A percentile compares a stretch with the other conserved stretches of the same genome.
Conservation (phyloP, 2,797 vertebrate species). For the Moxostoma hubbsi region DNA sequence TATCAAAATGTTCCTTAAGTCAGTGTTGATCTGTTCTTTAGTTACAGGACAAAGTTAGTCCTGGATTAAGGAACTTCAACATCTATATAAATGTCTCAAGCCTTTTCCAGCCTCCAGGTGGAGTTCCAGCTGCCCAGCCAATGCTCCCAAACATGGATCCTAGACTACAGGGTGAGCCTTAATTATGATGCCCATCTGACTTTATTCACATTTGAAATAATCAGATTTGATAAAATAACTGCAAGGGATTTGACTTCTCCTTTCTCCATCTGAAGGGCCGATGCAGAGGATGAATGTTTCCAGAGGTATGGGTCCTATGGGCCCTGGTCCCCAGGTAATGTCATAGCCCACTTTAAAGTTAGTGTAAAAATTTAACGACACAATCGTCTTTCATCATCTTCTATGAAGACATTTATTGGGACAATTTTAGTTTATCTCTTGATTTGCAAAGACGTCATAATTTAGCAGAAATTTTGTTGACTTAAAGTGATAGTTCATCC, state of each 20-base stretch:
- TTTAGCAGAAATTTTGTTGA: too few species aligned
- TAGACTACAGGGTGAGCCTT: constrained; percentile 90
- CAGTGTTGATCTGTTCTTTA: background rate
- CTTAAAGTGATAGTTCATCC: too few species aligned
- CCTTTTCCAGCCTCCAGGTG: constrained; percentile 80
- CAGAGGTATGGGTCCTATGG: constrained; percentile 98
- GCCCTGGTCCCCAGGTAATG: constrained; percentile 92
- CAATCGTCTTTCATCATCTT: too few species aligned
- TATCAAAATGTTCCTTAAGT: background rate
- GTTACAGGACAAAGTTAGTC: background rate
- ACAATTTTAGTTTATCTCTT: too few species aligned
- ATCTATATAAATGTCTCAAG: background rate
- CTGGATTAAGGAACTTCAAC: background rate
- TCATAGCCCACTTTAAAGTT: background rate
- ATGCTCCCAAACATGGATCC: constrained; percentile 99
- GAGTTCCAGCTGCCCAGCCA: constrained; percentile 94
- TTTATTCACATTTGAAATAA: background rate
- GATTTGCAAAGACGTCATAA: too few species aligned
- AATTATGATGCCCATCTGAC: background rate
- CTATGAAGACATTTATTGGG: too few species aligned
- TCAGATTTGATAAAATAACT: background rate
- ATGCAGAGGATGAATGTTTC: constrained; percentile 99
- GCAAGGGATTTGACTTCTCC: background rate
- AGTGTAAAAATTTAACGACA: too few species aligned
- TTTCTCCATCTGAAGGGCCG: constrained; percentile 90